phyloP scores from a whole-genome alignment of 2,888 invertebrate species.

The Tetragnatha montana region DNA sequence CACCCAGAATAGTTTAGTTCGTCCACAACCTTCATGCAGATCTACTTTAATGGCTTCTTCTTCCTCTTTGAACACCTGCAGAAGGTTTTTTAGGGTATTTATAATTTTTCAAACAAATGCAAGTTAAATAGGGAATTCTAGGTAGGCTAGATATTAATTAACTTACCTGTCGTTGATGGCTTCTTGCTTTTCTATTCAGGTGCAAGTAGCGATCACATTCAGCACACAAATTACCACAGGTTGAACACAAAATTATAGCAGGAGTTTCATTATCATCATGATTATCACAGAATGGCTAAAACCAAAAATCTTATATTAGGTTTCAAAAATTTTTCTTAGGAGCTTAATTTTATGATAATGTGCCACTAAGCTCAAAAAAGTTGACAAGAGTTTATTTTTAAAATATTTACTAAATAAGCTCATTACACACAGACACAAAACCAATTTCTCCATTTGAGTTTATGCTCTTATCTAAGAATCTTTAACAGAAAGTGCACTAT shows the following conservation, averaged over 20 bases:
- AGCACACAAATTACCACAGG: constrained; percentile 93
- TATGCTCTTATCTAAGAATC: no score
- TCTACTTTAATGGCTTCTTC: constrained; percentile 97
- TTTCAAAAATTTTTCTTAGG: no score
- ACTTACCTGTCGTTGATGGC: constrained; percentile 86
- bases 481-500: no score
- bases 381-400: no score
- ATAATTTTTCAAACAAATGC: neutral
- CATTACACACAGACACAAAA: no score
- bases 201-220: constrained; percentile 98
- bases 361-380: no score
- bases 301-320: constrained; percentile 62
- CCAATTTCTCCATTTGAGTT: no score
- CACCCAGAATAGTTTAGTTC: constrained; percentile 96
- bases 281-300: constrained; percentile 91
- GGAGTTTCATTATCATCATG: constrained; percentile 96
- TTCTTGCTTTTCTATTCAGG: constrained; percentile 89
- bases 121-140: neutral
- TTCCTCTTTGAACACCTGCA: constrained; percentile 92
- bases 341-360: no score
- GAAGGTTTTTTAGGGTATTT: constrained; percentile 25
- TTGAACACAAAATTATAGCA: constrained; percentile 93
- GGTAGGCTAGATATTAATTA: neutral
- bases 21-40: constrained; percentile 95
- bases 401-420: no score